Percentiles rank a stretch among this genome's conserved stretches.
Conservation (phyloP, 2,888 invertebrate genomes). For the Nesidiocoris tenuis region DNA sequence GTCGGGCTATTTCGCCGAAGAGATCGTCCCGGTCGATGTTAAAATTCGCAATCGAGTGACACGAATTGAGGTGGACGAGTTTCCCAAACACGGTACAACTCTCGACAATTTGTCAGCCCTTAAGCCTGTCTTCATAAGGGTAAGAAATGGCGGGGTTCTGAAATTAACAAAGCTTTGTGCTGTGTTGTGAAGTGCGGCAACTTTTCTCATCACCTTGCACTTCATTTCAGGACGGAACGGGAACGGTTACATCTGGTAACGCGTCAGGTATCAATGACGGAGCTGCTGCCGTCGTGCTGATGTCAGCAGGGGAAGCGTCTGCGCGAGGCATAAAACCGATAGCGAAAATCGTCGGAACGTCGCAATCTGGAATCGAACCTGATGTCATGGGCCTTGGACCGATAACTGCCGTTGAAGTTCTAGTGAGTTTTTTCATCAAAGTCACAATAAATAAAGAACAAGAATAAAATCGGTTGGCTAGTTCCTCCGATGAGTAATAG, state of each 20-base stretch:
- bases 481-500: too few species aligned
- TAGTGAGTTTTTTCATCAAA: slow-evolving; percentile 60
- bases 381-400: slow-evolving; percentile 77
- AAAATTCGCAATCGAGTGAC: slow-evolving; percentile 56
- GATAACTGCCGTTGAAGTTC: slow-evolving; percentile 66
- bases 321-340: slow-evolving; percentile 64
- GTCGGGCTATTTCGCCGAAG: slow-evolving; percentile 65
- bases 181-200: too few species aligned
- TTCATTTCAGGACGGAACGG: slow-evolving; percentile 57
- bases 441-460: too few species aligned
- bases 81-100: slow-evolving; percentile 64
- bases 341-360: slow-evolving; percentile 73
- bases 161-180: not conserved
- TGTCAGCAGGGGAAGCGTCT: slow-evolving; percentile 62
- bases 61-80: slow-evolving; percentile 66
- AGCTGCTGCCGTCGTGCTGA: slow-evolving; percentile 79
- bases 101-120: slow-evolving; percentile 64
- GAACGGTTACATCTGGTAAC: slow-evolving; percentile 76
- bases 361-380: slow-evolving; percentile 78
- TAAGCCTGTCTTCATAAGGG: slow-evolving; percentile 65
- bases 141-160: slow-evolving; percentile 51
- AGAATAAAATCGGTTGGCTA: too few species aligned
- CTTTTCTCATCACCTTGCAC: too few species aligned
- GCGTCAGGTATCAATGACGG: slow-evolving; percentile 85
- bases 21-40: slow-evolving; percentile 69